These are phyloP conservation scores for Aptenodytes forsteri DNA, from an alignment of 2,113 vertebrate genomes.

Conservation along the genomic window DNA sequence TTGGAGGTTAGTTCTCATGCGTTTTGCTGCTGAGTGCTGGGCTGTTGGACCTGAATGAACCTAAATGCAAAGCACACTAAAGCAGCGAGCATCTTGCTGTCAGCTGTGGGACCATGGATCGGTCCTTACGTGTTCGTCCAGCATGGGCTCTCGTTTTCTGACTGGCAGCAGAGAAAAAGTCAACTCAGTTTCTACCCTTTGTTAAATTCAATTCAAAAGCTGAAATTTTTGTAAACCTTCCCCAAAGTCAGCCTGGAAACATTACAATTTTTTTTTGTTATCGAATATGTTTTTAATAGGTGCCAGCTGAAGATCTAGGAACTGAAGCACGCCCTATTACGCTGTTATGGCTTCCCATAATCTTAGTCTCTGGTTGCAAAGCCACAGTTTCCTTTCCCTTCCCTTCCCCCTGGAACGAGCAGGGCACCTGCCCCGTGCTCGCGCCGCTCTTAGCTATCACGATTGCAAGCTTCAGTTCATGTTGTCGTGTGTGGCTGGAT, in stretches of 20 bases:
- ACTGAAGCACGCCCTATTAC: rapidly evolving
- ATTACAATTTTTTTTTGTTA: not conserved
- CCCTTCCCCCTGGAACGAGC: not conserved
- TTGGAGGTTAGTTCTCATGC: not conserved
- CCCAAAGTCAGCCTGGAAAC: not conserved
- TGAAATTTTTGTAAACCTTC: not conserved
- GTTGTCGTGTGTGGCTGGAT: not conserved
- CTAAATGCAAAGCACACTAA: not conserved
- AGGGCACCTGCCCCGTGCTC: not conserved
- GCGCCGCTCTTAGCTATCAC: rapidly evolving
- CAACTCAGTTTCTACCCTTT: not conserved
- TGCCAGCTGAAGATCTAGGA: not conserved
- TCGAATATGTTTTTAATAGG: not conserved
- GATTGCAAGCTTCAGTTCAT: not conserved
- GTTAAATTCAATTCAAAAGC: not conserved
- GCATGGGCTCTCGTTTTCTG: not conserved
- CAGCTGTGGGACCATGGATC: not conserved
- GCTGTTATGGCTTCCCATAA: not conserved
- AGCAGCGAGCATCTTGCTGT: not conserved
- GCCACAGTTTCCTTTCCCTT: not conserved
- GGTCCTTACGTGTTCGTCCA: rapidly evolving
- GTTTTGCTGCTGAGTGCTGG: not conserved
- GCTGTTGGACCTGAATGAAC: not conserved
- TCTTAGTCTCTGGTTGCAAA: not conserved
- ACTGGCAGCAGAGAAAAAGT: not conserved